Percentiles rank a stretch among this genome's conserved stretches.
These are phyloP conservation scores for Agrypnus murinus DNA, from an alignment of 2,888 invertebrate species.

Conservation along the genomic window DNA sequence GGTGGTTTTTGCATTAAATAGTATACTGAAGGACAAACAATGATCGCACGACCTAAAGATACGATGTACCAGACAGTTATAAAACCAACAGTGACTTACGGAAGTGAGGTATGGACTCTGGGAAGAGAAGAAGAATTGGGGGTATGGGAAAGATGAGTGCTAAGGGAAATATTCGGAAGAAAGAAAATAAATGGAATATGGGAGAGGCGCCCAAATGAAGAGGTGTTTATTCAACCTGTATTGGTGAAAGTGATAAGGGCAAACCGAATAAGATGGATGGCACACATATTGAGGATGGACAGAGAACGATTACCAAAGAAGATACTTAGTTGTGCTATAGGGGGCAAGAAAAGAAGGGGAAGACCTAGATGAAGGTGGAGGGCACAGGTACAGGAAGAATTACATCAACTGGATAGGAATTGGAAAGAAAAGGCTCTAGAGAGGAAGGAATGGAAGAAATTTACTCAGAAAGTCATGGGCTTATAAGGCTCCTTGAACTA, in stretches of 20 bases:
- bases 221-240: conserved; percentile 2
- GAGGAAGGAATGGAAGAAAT: too few species aligned
- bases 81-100: background rate
- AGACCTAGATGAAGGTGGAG: conserved; percentile 1
- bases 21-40: conserved; percentile 1
- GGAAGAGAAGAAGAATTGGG: background rate
- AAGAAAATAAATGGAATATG: too few species aligned
- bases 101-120: too few species aligned
- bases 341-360: background rate
- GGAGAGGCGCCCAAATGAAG: background rate
- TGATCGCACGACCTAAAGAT: background rate
- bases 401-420: too few species aligned
- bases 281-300: background rate
- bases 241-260: conserved; percentile 5
- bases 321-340: background rate
- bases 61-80: background rate
- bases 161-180: too few species aligned
- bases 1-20: too few species aligned
- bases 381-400: background rate
- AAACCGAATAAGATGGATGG: conserved; percentile 9
- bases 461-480: too few species aligned
- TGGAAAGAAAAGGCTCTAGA: too few species aligned
- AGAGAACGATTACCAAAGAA: background rate
- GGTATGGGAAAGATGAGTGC: background rate
- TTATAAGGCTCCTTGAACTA: too few species aligned